Evolutionary conservation across 2,888 invertebrate genomes (phyloP), one percentile per base, ranked within the genome.

Genomic region (Eupithecia subfuscata): DNA sequence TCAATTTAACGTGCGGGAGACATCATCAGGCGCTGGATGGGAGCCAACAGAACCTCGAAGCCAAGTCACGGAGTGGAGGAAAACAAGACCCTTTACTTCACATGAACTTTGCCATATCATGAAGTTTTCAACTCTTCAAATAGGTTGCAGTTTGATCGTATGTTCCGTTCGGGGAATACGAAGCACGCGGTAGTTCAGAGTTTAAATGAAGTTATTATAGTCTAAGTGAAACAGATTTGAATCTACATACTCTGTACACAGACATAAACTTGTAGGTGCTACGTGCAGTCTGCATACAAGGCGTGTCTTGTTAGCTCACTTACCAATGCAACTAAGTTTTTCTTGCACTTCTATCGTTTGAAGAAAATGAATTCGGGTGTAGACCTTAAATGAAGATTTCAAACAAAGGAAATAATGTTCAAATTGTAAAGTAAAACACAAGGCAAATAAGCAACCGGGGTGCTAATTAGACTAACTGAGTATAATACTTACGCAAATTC

Each of bases 1-100:
- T 91, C 90, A 91, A 92, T 92, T 92, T 89, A 89, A 89, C 87
- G 91, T 89, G 89, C 84, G 83, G 84, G 84, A 86, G 88, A 88
- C 86, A 88, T 91, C 91, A 91, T 90, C 90, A 90, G 85, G 84
- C 82, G 79, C 86, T 91, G 91, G 91, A 86, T 37, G 64, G 45
- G 68, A 71, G 90, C 91, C 91, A 91, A 89, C 80, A 77, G 77
- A 78, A 73, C 74, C 79, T 82, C 80, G 82, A 78, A 84, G 90
- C 88, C 88, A 88, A 90, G 87, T 87, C 86, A 87, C 86, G 86
- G 79, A 78, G 84, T 84, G 81, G 83, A 79, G 81, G 84, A 85
- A 88, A 89, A 87, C 88, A 88, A 87, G 84, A 77, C 84, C 60
- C 85, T 82, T 85, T 82, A 84, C 84, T 85, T 80, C 81, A 86